A percentile compares a stretch with the other conserved stretches of the same genome.
Conservation (phyloP, 2,888 invertebrate species). For the Hemicrepidius hirtus region DNA sequence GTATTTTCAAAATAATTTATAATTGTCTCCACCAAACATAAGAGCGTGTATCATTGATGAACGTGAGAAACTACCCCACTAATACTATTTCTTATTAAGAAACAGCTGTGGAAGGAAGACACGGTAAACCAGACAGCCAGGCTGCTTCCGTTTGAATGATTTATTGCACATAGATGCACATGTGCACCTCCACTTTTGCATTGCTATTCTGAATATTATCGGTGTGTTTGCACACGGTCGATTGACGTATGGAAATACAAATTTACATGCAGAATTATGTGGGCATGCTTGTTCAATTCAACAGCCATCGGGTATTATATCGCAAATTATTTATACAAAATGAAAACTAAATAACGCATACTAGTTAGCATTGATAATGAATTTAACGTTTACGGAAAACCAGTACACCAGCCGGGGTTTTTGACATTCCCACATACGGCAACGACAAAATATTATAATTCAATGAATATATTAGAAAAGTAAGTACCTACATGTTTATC, state of each 20-base stretch:
- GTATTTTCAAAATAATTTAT: too few species aligned
- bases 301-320: constrained; percentile 3
- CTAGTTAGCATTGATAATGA: constrained; percentile 43
- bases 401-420: constrained; percentile 11
- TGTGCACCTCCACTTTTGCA: constrained; percentile 57
- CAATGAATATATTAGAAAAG: constrained; percentile 4
- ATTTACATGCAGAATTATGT: constrained; percentile 46
- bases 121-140: constrained; percentile 65
- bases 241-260: constrained; percentile 47
- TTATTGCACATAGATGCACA: constrained; percentile 64
- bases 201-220: constrained; percentile 42
- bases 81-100: constrained; percentile 48
- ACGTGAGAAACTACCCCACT: constrained; percentile 53
- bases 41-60: constrained; percentile 2
- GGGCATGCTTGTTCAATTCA: constrained; percentile 27
- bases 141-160: constrained; percentile 70
- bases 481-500: constrained; percentile 1
- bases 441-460: background rate
- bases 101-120: constrained; percentile 56
- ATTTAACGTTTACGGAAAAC: constrained; percentile 43
- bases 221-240: constrained; percentile 29
- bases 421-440: background rate
- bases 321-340: constrained; percentile 14
- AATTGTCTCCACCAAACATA: too few species aligned
- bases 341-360: constrained; percentile 22